Conservation (phyloP, 2,888 invertebrate genomes). For the Halictus ligatus region DNA sequence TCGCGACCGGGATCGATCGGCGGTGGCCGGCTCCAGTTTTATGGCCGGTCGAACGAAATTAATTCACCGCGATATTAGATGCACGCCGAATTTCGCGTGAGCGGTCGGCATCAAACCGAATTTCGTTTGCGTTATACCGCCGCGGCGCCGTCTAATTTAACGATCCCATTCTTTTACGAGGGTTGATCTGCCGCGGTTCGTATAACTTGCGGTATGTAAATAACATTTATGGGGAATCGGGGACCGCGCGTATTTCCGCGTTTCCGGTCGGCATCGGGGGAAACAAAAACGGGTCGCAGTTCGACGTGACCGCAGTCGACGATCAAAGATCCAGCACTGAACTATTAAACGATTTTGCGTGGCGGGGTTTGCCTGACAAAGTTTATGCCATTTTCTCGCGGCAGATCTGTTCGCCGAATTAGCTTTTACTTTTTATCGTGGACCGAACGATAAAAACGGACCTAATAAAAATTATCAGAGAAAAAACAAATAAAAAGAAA, state of each 20-base stretch:
- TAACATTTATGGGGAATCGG: constrained; percentile 32
- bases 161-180: constrained; percentile 52
- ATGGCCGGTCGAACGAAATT: background rate
- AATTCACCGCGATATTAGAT: constrained; percentile 12
- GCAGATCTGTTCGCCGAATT: background rate
- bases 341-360: background rate
- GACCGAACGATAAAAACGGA: background rate
- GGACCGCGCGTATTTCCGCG: background rate
- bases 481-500: background rate
- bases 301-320: constrained; percentile 6
- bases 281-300: background rate
- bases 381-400: background rate
- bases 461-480: background rate
- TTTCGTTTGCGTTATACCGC: constrained; percentile 22
- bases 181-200: constrained; percentile 9
- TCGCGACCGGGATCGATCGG: constrained; percentile 7
- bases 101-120: constrained; percentile 10
- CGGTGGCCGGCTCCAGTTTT: background rate
- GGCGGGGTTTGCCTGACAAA: background rate
- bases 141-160: constrained; percentile 37
- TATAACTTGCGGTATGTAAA: constrained; percentile 43
- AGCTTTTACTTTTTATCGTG: background rate
- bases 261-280: background rate
- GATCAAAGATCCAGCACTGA: constrained; percentile 5
- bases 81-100: background rate